Evolutionary conservation across 2,113 vertebrate species (phyloP).

Genomic region (Mesoclemmys tuberculata): DNA sequence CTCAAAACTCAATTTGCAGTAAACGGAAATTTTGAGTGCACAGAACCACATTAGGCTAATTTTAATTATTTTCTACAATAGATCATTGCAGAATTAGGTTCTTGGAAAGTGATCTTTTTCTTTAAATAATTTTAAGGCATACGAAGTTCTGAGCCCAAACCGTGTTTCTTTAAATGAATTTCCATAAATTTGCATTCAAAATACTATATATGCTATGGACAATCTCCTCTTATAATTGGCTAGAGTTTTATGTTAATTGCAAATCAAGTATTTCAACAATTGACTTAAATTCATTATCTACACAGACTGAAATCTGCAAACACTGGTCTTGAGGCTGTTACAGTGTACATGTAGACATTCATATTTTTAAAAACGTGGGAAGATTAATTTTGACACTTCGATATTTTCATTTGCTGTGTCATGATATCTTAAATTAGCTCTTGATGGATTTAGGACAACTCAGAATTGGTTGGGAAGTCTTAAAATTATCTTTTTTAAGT

Average conservation of each 20-base stretch:
- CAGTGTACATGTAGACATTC: neutral
- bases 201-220: neutral
- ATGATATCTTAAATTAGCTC: neutral
- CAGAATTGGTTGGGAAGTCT: neutral
- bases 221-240: neutral
- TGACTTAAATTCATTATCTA: neutral
- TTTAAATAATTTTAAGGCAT: neutral
- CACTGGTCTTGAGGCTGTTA: neutral
- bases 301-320: neutral
- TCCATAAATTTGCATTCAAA: neutral
- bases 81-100: too few relatives aligned
- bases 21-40: too few relatives aligned
- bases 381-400: too few relatives aligned
- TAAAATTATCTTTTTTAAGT: neutral
- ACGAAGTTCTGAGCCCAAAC: neutral
- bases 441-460: neutral
- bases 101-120: neutral
- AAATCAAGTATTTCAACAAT: neutral
- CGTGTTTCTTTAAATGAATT: neutral
- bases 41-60: too few relatives aligned
- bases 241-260: neutral
- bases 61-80: too few relatives aligned
- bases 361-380: neutral
- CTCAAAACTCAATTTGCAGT: too few relatives aligned
- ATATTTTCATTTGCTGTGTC: neutral